These are phyloP conservation scores for Corythornis madagascariensis DNA, from an alignment of 2,113 vertebrate species.

Conservation along the genomic window DNA sequence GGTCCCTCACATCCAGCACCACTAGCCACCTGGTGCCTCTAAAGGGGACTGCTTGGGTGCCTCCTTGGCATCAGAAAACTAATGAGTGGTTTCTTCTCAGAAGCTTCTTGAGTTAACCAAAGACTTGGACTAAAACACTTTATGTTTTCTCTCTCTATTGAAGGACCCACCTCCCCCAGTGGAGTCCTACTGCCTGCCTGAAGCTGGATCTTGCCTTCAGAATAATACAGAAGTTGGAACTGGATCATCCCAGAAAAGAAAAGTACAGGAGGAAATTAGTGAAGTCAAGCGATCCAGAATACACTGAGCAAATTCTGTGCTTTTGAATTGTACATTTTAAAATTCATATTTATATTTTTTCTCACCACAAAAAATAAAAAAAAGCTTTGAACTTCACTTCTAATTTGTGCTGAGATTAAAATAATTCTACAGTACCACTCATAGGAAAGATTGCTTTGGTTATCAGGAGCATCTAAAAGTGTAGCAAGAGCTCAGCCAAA, in stretches of 20 bases:
- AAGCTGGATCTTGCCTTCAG: conserved; percentile 60
- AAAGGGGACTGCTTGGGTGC: accelerated
- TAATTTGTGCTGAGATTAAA: conserved; percentile 12
- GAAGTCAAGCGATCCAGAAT: conserved; percentile 81
- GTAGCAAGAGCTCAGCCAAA: background rate
- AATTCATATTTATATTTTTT: conserved; percentile 54
- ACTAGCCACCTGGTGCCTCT: background rate
- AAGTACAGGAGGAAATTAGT: conserved; percentile 74
- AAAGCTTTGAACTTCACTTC: background rate
- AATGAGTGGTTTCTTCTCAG: background rate
- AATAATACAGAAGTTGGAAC: conserved; percentile 55
- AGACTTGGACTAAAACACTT: background rate
- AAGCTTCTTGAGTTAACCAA: background rate
- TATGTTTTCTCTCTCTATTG: background rate
- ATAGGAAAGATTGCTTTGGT: background rate
- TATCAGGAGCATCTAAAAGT: background rate
- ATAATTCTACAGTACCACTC: background rate
- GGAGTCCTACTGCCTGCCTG: conserved; percentile 82
- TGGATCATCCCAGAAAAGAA: conserved; percentile 86
- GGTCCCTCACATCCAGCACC: background rate
- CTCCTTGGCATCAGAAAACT: background rate
- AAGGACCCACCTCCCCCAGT: conserved; percentile 86
- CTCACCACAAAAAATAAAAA: conserved; percentile 33
- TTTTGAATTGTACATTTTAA: background rate
- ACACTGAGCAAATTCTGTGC: conserved; percentile 53